Percentiles rank a stretch among this genome's conserved stretches.
phyloP scores from a whole-genome alignment of 2,888 invertebrate genomes.

The Electrophaes corylata region DNA sequence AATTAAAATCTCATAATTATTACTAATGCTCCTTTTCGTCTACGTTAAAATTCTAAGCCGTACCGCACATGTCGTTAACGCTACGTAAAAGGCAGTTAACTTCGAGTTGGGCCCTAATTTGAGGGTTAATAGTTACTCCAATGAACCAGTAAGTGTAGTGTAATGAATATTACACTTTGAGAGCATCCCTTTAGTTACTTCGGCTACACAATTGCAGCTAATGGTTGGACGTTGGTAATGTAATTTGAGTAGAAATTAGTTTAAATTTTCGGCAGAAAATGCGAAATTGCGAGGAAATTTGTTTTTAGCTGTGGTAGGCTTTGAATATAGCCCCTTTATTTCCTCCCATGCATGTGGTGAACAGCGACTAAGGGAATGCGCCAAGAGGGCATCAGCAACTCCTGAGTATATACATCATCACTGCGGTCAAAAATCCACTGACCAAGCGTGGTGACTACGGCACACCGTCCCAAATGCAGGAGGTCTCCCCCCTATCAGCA shows the following conservation, averaged over 20 bases:
- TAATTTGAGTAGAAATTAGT: constrained; percentile 8
- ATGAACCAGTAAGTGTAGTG: constrained; percentile 66
- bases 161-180: constrained; percentile 68
- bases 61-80: constrained; percentile 63
- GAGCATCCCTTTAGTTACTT: constrained; percentile 48
- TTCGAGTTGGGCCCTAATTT: constrained; percentile 63
- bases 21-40: constrained; percentile 30
- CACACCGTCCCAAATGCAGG: too few species aligned
- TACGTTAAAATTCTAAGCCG: constrained; percentile 50
- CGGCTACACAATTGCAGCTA: constrained; percentile 29
- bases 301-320: too few species aligned
- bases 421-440: too few species aligned
- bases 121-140: constrained; percentile 71
- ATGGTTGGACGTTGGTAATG: constrained; percentile 21
- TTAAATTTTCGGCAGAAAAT: neutral
- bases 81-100: constrained; percentile 69
- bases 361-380: too few species aligned
- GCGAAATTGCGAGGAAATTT: neutral
- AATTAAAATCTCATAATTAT: constrained; percentile 41
- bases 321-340: too few species aligned
- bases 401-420: too few species aligned
- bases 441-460: too few species aligned
- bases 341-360: too few species aligned
- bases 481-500: too few species aligned
- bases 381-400: too few species aligned